phyloP scores from a whole-genome alignment of 2,888 invertebrate species.

The Pollenia angustigena region DNA sequence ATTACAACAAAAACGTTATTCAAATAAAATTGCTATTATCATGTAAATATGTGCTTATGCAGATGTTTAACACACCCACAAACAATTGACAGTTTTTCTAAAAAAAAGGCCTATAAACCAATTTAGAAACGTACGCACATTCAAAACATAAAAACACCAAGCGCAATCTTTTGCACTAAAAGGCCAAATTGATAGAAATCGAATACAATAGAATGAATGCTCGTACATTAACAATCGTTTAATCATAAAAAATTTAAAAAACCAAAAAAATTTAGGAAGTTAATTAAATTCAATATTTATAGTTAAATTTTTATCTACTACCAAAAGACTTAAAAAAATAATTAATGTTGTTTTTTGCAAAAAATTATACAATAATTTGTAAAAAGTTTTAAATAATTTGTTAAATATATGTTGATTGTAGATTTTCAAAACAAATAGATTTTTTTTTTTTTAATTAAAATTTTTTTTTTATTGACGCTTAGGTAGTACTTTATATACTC shows the following conservation, averaged over 20 bases:
- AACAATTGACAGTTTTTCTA: neutral
- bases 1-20: neutral
- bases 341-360: neutral
- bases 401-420: too few relatives aligned
- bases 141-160: neutral
- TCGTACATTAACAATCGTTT: too few relatives aligned
- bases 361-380: neutral
- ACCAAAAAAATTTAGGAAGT: conserved; percentile 9
- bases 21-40: neutral
- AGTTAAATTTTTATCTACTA: neutral
- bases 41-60: conserved; percentile 2
- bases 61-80: neutral
- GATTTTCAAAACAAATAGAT: too few relatives aligned
- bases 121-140: neutral
- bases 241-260: neutral
- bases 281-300: neutral
- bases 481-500: too few relatives aligned
- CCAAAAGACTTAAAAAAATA: neutral
- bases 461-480: too few relatives aligned
- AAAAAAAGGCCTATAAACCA: conserved; percentile 26
- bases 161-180: neutral
- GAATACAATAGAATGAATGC: neutral
- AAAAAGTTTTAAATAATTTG: too few relatives aligned
- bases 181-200: conserved; percentile 1
- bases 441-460: too few relatives aligned